Base-by-base conservation (phyloP, 2,113 vertebrate genomes). In the Macroglossus sobrinus region DNA sequence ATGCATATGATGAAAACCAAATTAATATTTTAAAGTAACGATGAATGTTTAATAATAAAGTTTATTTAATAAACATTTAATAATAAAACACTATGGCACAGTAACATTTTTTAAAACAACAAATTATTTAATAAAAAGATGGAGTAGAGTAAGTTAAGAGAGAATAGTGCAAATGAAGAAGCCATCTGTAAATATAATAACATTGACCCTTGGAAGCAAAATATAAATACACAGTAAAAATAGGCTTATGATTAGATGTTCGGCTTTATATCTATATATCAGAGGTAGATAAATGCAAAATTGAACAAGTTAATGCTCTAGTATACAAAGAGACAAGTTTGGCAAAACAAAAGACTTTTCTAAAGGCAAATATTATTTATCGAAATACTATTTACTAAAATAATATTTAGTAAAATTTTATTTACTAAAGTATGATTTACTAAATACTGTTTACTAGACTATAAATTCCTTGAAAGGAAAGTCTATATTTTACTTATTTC, bases 101-200 rank as follows among this genome's bases (percentile, higher is more conserved):
- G 47, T 11, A 97, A 85, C 80, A 76, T 71, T 94, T 91, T 87
- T 88, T 80, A 33, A 96, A 94, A 57, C 71, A 95, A 91, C 21
- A 74, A 92, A 84, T 59, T 81, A 86, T 78, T 93, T 63, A 91
- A 91, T 76, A 95, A 94, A 81, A 89, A 43, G 40, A 94, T 7
- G 4, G 16, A 57, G 3, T 57, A 78, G 26, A 86, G 12, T 78
- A 72, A 68, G 11, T 74, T 93, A 93, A 84, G 75, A 63, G 75
- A 95, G 21, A 47, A 71, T 28, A 91, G 15, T 76, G n/a, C 7
- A 43, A 96, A 95, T 69, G 18, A 89, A 38, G 28, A 91, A 72
- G 19, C 21, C 50, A 90, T 21, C 40, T 74, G 40, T n/a, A 45
- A 71, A 33, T 47, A 63, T 12, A 95, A 84, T 87, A 28, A 96